phyloP scores from a whole-genome alignment of 2,888 invertebrate species.

The Nomada lathburiana region DNA sequence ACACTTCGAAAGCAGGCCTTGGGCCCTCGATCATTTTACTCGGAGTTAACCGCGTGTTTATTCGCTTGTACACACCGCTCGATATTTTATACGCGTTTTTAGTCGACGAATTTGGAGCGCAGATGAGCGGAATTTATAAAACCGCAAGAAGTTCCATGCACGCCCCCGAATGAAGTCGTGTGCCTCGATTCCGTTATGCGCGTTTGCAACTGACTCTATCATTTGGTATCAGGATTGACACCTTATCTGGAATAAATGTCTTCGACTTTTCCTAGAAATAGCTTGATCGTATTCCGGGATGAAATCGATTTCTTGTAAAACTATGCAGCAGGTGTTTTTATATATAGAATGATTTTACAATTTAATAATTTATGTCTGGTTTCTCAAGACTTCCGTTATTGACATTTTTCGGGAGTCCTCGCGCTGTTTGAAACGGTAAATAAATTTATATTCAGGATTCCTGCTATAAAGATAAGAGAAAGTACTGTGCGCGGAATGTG shows the following conservation, averaged over 20 bases:
- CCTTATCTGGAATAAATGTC: not conserved
- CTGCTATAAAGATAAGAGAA: too few species aligned
- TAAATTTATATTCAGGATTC: not conserved
- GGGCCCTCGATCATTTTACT: slow-evolving; percentile 39
- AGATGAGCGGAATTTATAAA: slow-evolving; percentile 22
- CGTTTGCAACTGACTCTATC: not conserved
- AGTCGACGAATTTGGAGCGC: not conserved
- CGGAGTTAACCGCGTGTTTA: slow-evolving; percentile 23
- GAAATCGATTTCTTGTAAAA: not conserved
- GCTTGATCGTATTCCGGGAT: not conserved
- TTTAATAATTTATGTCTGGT: too few species aligned
- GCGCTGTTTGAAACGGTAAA: not conserved
- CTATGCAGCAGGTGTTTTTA: too few species aligned
- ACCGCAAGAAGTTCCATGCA: not conserved
- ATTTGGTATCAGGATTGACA: not conserved
- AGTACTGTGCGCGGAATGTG: not conserved
- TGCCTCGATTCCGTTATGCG: not conserved
- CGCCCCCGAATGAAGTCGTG: not conserved
- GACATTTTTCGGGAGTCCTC: too few species aligned
- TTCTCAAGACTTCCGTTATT: too few species aligned
- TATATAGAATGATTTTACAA: too few species aligned
- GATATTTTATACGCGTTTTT: slow-evolving; percentile 10
- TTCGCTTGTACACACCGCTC: slow-evolving; percentile 18
- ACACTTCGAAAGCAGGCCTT: slow-evolving; percentile 40
- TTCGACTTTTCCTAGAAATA: not conserved